Conservation (phyloP, 2,888 invertebrate genomes). For the Lasioglossum calceatum region DNA sequence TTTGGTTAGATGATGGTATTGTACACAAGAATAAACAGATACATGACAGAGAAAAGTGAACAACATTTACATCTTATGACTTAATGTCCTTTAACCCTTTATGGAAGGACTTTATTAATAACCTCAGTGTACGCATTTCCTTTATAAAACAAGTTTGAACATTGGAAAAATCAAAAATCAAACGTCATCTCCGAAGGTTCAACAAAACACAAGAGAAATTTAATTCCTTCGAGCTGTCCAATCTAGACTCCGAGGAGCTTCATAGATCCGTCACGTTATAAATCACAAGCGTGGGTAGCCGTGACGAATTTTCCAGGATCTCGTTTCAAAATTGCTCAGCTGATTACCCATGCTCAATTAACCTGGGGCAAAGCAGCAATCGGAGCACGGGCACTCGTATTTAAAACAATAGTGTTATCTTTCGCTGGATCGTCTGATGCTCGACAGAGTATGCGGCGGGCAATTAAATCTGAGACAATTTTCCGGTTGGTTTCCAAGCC, state of each 20-base stretch:
- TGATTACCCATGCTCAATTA: neutral
- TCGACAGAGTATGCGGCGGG: neutral
- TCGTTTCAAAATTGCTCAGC: neutral
- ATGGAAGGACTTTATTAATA: neutral
- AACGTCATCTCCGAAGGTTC: neutral
- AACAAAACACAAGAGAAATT: neutral
- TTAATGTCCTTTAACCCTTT: too few species aligned
- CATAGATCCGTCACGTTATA: neutral
- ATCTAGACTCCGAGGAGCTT: neutral
- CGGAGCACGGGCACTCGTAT: neutral
- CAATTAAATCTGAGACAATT: slow-evolving; percentile 2
- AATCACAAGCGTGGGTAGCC: neutral
- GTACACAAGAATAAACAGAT: neutral
- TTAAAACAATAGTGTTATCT: slow-evolving; percentile 9
- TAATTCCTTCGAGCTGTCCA: neutral
- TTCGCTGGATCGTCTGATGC: neutral
- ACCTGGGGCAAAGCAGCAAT: neutral
- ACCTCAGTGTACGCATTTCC: neutral
- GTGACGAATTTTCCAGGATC: neutral
- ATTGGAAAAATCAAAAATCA: neutral
- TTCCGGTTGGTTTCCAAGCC: neutral
- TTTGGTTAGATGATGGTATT: neutral
- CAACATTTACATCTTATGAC: too few species aligned
- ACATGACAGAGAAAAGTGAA: too few species aligned
- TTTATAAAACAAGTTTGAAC: neutral